A percentile compares a stretch with the other conserved stretches of the same genome.
Evolutionary conservation across 2,797 vertebrate genomes (phyloP).

Genomic region (Helicolenus hilgendorfi): DNA sequence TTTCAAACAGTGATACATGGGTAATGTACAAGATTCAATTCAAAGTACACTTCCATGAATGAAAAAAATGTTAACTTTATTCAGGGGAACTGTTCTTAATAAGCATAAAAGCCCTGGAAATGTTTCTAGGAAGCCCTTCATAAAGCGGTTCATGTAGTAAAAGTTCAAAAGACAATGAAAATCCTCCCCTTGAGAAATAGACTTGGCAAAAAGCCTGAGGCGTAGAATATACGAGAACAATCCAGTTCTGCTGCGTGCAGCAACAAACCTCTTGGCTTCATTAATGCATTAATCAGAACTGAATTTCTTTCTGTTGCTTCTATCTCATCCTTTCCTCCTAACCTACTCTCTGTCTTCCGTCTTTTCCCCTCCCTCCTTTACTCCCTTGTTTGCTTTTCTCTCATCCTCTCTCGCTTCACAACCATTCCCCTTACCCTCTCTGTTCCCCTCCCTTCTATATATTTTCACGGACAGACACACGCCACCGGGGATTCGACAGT

Average conservation of each 20-base stretch:
- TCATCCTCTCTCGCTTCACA: constrained; percentile 10
- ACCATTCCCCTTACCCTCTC: constrained; percentile 15
- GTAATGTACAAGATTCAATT: neutral
- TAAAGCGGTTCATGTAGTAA: neutral
- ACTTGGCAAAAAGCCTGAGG: neutral
- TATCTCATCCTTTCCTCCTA: neutral
- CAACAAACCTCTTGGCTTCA: neutral
- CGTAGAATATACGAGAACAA: neutral
- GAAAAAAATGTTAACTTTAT: neutral
- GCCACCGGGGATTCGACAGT: constrained; percentile 70
- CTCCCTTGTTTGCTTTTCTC: constrained; percentile 36
- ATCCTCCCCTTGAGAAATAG: constrained; percentile 2
- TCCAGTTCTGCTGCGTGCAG: neutral
- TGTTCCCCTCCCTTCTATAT: constrained; percentile 46
- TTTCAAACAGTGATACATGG: neutral
- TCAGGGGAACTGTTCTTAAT: neutral
- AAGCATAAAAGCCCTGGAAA: neutral
- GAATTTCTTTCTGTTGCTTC: neutral
- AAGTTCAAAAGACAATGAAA: constrained; percentile 7
- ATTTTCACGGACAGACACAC: constrained; percentile 58
- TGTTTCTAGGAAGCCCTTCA: neutral
- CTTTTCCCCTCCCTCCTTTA: neutral
- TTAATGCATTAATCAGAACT: neutral
- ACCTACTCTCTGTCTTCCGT: neutral
- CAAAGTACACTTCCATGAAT: neutral